phyloP scores from a whole-genome alignment of 2,797 vertebrate genomes.

The Enteromius argenteus region DNA sequence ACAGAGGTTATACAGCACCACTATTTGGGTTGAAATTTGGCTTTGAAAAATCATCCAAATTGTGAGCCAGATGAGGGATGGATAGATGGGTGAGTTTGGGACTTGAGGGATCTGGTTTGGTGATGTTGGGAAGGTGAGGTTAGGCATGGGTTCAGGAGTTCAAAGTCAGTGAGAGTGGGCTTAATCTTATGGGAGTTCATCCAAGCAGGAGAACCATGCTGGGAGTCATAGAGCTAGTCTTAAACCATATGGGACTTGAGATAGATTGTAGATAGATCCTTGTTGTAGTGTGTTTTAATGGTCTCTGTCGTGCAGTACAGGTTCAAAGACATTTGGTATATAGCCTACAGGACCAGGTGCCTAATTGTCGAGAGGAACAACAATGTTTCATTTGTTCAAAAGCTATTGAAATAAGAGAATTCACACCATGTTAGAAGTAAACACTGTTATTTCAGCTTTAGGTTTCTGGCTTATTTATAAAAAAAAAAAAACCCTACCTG shows the following conservation, averaged over 20 bases:
- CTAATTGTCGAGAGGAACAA: neutral
- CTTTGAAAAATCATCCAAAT: neutral
- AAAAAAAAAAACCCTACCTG: neutral
- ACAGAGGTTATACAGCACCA: neutral
- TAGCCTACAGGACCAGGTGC: neutral
- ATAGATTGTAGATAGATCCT: conserved; percentile 5
- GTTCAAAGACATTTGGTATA: conserved; percentile 3
- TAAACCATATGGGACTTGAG: conserved; percentile 69
- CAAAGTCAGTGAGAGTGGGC: conserved; percentile 59
- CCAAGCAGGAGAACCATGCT: conserved; percentile 68
- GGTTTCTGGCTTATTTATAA: neutral
- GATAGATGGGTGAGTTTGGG: neutral
- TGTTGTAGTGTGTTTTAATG: conserved; percentile 11
- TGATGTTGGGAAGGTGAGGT: conserved; percentile 64
- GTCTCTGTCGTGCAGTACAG: neutral
- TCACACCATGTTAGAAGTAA: neutral
- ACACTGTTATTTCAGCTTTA: neutral
- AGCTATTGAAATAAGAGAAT: neutral
- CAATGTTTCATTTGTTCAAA: neutral
- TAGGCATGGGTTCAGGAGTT: conserved; percentile 42
- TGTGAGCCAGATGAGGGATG: conserved; percentile 44
- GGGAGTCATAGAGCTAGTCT: conserved; percentile 69
- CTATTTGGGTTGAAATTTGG: neutral
- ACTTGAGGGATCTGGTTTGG: conserved; percentile 24
- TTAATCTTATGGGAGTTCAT: conserved; percentile 72